Base-by-base conservation (phyloP, 2,888 invertebrate genomes). In the Sesamia inferens region DNA sequence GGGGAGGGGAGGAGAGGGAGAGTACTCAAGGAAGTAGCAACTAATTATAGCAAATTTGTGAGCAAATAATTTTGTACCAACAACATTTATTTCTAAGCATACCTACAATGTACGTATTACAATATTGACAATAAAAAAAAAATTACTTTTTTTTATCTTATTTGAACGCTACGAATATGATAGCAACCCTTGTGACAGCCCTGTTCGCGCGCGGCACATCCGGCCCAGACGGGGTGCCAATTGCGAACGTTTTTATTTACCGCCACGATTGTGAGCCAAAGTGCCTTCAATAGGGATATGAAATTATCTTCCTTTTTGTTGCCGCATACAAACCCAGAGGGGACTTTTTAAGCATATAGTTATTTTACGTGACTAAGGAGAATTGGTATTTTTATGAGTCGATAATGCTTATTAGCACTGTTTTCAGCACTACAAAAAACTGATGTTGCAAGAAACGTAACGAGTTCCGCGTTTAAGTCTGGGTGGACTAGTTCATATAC, bases 191-290 rank as follows among this genome's bases (percentile, higher is more conserved):
- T 0, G 14, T 65, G 72, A 0, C 73, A 82, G 1, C 84, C 81
- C 84, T 82, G 55, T 10, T 1, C 22, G 78, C 75, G 76, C 76
- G 44, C 63, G 76, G 61, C 70, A 78, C 87, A 86, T 87, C 86
- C 86, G 86, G 86, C 62, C 76, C 85, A 86, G 86, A 87, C 86
- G 81, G 84, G 87, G 84, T 78, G 82, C 83, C 86, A 87, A 86
- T 86, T 87, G 85, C 76, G 79, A 84, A 76, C 86, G 79, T 86
- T 87, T 86, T 86, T 86, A 86, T 86, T 86, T 82, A 79, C 85
- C 76, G 85, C 79, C 68, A 47, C 86, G 77, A 81, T 76, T 81
- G 64, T 61, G 62, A 69, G 87, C 80, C 87, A 85, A 85, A 82
- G 85, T 85, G 85, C 87, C 85, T 79, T 73, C 87, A 78, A 82